phyloP scores from a whole-genome alignment of 1,140 invertebrate genomes.

The Platyscapa corneri region DNA sequence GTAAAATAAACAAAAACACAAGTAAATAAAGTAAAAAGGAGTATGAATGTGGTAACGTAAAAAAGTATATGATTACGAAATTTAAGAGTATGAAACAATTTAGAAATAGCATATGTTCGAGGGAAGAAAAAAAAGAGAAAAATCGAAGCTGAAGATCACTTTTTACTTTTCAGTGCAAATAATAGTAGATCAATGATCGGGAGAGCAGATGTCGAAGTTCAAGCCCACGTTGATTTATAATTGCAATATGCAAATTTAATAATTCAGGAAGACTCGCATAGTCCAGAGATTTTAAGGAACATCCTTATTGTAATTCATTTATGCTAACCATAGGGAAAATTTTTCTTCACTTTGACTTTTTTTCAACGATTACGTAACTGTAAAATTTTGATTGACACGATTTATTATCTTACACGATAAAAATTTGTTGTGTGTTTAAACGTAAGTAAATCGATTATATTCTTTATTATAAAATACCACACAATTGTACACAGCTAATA shows the following conservation, averaged over 20 bases:
- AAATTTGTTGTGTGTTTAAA: too few relatives aligned
- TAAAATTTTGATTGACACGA: too few relatives aligned
- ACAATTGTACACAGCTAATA: not conserved
- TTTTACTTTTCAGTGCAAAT: conserved; percentile 4
- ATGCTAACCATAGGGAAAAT: too few relatives aligned
- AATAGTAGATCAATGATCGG: conserved; percentile 60
- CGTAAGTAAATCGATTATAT: too few relatives aligned
- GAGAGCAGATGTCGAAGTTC: conserved; percentile 1
- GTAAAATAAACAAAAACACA: too few relatives aligned
- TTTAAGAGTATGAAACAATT: conserved; percentile 15
- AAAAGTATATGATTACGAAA: conserved; percentile 4
- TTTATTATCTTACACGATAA: too few relatives aligned
- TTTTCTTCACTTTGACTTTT: too few relatives aligned
- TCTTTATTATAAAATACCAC: too few relatives aligned
- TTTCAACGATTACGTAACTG: too few relatives aligned
- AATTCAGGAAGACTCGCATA: conserved; percentile 43
- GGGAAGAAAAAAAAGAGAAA: not conserved
- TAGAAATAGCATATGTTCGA: not conserved
- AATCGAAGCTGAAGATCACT: not conserved
- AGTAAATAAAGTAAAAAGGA: not conserved
- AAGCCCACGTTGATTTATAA: conserved; percentile 39
- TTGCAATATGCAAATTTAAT: conserved; percentile 65
- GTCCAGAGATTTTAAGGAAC: not conserved
- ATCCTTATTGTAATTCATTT: not conserved
- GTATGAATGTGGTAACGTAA: not conserved